Evolutionary conservation across 2,797 vertebrate species (phyloP), one percentile per base, ranked within the genome.

Genomic region (Lacerta viridis): DNA sequence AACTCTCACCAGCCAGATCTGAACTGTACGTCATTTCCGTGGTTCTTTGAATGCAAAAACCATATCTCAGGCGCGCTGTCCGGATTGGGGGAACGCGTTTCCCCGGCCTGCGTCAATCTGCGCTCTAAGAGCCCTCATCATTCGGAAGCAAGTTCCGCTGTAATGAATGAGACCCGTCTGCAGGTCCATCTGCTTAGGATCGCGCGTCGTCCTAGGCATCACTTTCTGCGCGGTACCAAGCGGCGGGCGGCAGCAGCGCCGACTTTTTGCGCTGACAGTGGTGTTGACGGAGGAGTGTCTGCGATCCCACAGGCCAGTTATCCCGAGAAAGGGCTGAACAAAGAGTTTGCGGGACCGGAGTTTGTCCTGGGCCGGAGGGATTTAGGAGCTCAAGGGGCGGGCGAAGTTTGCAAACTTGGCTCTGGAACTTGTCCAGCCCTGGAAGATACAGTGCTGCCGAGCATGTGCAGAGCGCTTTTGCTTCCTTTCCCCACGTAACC

Each of bases 391-490:
- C 50, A 6, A 27, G 39, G 5, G 17, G 27, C 69, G 15, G 23
- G 7, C 27, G 64, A 43, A 20, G 13, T 71, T 71, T 41, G 10
- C 11, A 11, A 4, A 10, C 6, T 59, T 46, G 39, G 68, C 68
- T 27, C 46, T 8, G 36, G 66, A 59, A 59, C 17, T 39, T 18
- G 6, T 25, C 18, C 72, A 41, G 36, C 5, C 29, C 72, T 64
- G 27, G 66, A 71, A 13, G 36, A 50, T 3, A 1, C 13, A 1
- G 43, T 7, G 66, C 15, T 75, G 4, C 39, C 4, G 55, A 74
- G n/a, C 83, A 85, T 46, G 55, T 80, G 77, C 83, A 85, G 55
- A 84, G 83, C 6, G 46, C 43, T 68, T 23, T n/a, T 33, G 3
- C 8, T 18, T n/a, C 74, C 46, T 74, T 25, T 50, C 43, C 61